These are phyloP conservation scores for Andrena marginata DNA, from an alignment of 2,888 invertebrate genomes.

Conservation along the genomic window DNA sequence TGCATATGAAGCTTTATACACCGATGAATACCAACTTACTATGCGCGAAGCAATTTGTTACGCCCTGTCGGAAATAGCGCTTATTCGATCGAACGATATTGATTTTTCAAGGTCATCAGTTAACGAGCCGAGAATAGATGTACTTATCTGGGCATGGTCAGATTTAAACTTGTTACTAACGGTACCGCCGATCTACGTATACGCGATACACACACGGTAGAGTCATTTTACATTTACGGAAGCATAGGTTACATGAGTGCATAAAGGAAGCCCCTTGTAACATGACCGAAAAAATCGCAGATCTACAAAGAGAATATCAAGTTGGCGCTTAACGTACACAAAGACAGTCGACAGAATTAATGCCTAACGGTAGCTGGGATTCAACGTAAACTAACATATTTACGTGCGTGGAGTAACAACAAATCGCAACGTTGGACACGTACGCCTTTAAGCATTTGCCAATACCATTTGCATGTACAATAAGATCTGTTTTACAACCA, in stretches of 20 bases:
- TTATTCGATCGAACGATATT: constrained; percentile 11
- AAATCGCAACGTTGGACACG: neutral
- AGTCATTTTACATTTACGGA: constrained; percentile 73
- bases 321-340: constrained; percentile 46
- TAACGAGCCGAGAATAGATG: constrained; percentile 41
- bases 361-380: constrained; percentile 55
- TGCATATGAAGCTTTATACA: too few relatives aligned
- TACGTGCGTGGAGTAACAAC: neutral
- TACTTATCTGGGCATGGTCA: constrained; percentile 33
- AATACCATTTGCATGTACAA: too few relatives aligned
- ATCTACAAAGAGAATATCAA: constrained; percentile 65
- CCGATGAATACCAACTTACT: neutral
- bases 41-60: neutral
- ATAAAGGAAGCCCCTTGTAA: constrained; percentile 59
- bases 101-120: constrained; percentile 26
- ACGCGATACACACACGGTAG: constrained; percentile 60
- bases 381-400: constrained; percentile 5
- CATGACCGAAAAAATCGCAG: constrained; percentile 61
- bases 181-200: constrained; percentile 59
- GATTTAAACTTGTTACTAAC: constrained; percentile 66
- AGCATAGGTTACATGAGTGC: constrained; percentile 61
- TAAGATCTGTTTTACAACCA: too few relatives aligned
- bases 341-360: constrained; percentile 48
- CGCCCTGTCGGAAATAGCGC: neutral
- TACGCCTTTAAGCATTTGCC: too few relatives aligned